Evolutionary conservation across 2,113 vertebrate species (phyloP).

Genomic region (Alethe castanea): DNA sequence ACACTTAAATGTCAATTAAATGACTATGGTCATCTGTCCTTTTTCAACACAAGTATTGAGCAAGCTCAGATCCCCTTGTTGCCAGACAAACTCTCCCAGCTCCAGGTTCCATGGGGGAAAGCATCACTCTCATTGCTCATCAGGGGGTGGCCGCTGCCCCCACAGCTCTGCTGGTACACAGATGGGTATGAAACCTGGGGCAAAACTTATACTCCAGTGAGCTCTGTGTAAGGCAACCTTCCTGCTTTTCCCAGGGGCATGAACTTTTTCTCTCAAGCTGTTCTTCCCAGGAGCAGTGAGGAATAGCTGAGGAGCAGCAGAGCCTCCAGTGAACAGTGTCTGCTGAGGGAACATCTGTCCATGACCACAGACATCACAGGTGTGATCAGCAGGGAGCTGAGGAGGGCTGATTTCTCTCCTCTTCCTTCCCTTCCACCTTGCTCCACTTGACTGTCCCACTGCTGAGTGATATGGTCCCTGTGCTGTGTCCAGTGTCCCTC

Average conservation of each 20-base stretch:
- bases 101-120: background rate
- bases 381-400: background rate
- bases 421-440: background rate
- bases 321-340: background rate
- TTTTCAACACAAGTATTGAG: background rate
- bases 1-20: background rate
- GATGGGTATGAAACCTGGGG: background rate
- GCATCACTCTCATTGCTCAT: background rate
- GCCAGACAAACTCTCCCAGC: background rate
- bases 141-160: background rate
- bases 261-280: background rate
- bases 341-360: background rate
- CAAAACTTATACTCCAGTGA: background rate
- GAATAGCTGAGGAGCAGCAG: background rate
- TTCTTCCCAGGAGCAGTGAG: background rate
- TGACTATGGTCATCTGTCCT: rapidly evolving
- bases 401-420: background rate
- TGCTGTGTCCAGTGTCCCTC: rapidly evolving
- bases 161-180: rapidly evolving
- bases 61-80: background rate
- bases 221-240: background rate
- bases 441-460: background rate
- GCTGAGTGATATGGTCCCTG: background rate
- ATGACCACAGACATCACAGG: background rate
- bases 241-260: background rate